phyloP scores from a whole-genome alignment of 2,113 vertebrate species.

The Platysteira castanea region DNA sequence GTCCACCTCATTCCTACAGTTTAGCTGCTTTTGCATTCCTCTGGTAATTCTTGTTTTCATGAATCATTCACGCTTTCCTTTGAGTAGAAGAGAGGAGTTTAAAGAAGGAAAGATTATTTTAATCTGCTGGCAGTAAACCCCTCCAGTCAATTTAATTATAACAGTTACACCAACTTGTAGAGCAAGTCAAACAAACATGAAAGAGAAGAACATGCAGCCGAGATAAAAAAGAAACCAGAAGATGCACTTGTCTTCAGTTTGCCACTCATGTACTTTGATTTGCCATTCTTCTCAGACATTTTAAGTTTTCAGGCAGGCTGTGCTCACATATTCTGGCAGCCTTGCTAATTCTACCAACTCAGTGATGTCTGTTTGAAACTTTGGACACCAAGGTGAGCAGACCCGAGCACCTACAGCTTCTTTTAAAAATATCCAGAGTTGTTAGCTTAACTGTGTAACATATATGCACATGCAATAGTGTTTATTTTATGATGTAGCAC shows the following conservation, averaged over 20 bases:
- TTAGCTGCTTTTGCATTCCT: background rate
- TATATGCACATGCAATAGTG: background rate
- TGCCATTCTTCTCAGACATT: background rate
- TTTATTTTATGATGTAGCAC: background rate
- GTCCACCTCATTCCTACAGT: background rate
- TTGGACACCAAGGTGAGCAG: background rate
- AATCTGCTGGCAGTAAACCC: background rate
- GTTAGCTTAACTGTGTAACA: background rate
- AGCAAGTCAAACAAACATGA: conserved; percentile 1
- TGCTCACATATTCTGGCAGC: background rate
- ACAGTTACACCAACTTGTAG: background rate
- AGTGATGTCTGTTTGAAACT: background rate
- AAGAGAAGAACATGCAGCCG: background rate
- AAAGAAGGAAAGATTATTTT: background rate
- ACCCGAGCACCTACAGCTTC: background rate
- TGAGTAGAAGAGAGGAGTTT: background rate
- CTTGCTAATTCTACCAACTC: background rate
- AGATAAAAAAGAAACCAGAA: background rate
- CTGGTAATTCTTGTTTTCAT: background rate
- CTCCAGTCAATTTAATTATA: background rate
- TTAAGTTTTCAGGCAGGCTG: background rate
- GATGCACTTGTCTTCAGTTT: background rate
- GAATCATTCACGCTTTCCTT: background rate
- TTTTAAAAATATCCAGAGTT: background rate
- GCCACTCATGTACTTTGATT: background rate